Evolutionary conservation across 1,140 invertebrate species (phyloP).

Genomic region (Formica exsecta): DNA sequence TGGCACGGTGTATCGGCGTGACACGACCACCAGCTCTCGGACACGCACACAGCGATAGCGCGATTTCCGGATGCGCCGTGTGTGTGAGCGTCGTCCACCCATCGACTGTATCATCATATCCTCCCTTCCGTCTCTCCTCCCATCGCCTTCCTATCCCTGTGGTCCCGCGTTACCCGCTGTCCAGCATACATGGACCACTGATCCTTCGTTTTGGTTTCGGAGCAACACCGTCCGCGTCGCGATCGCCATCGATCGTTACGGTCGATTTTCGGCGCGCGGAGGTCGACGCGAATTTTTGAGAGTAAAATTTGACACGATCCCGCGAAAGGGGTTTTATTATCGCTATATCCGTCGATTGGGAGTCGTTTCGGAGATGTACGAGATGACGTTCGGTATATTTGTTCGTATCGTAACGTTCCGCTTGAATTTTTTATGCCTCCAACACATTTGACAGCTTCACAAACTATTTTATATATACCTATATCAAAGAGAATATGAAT

Average conservation of each 20-base stretch:
- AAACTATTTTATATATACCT: neutral
- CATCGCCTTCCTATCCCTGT: neutral
- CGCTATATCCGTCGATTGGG: conserved; percentile 28
- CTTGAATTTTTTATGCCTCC: neutral
- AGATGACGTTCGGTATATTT: neutral
- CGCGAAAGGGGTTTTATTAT: conserved; percentile 35
- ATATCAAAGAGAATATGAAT: neutral
- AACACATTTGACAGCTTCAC: neutral
- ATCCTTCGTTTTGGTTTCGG: conserved; percentile 67
- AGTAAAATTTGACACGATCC: neutral
- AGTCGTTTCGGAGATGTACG: conserved; percentile 28
- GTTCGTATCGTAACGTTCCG: conserved; percentile 10
- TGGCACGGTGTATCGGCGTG: conserved; percentile 49
- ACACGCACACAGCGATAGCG: conserved; percentile 49
- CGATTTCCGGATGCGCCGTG: conserved; percentile 74
- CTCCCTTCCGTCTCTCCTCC: conserved; percentile 2
- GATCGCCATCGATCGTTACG: conserved; percentile 48
- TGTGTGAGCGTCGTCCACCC: conserved; percentile 74
- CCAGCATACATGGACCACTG: conserved; percentile 65
- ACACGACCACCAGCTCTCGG: conserved; percentile 41
- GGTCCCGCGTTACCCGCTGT: conserved; percentile 33
- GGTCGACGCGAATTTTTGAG: neutral
- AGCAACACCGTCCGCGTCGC: neutral
- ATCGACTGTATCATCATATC: conserved; percentile 62
- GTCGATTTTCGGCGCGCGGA: conserved; percentile 15